These are phyloP conservation scores for Zelostemma sp. DNA, from an alignment of 1,140 invertebrate genomes.

Conservation along the genomic window DNA sequence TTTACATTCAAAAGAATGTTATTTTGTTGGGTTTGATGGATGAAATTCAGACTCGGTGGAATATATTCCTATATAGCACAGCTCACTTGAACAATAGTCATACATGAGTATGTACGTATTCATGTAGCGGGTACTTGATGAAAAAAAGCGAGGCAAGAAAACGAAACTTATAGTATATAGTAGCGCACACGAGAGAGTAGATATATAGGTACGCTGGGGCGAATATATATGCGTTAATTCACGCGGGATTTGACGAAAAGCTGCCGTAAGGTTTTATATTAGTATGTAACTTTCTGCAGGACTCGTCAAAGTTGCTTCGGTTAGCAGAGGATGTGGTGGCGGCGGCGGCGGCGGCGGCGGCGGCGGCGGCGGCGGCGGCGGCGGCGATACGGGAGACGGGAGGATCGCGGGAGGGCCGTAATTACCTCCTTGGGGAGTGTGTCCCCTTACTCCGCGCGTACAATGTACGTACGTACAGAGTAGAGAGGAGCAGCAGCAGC, in stretches of 20 bases:
- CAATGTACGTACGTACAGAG: constrained; percentile 44
- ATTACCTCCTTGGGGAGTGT: constrained; percentile 64
- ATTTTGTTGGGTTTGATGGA: too few species aligned
- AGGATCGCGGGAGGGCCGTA: constrained; percentile 59
- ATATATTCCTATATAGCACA: too few species aligned
- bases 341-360: constrained; percentile 26
- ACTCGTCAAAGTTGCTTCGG: constrained; percentile 66
- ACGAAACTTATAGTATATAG: too few species aligned
- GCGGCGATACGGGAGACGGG: too few species aligned
- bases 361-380: too few species aligned
- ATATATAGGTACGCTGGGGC: too few species aligned
- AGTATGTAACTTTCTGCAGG: constrained; percentile 66
- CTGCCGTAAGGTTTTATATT: constrained; percentile 66
- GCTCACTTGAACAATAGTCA: too few species aligned
- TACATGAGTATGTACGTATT: too few species aligned
- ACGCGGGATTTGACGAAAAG: constrained; percentile 56
- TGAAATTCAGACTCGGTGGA: constrained; percentile 28
- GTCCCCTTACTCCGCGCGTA: constrained; percentile 49
- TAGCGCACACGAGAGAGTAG: too few species aligned
- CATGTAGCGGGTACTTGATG: constrained; percentile 22
- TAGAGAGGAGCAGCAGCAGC: too few species aligned
- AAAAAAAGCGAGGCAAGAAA: constrained; percentile 41
- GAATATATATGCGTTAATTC: too few species aligned
- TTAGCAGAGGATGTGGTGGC: constrained; percentile 51
- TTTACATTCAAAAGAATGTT: too few species aligned